Conservation (phyloP, 92 coral and sea anemone genomes). For the Zoanthus gigantus region DNA sequence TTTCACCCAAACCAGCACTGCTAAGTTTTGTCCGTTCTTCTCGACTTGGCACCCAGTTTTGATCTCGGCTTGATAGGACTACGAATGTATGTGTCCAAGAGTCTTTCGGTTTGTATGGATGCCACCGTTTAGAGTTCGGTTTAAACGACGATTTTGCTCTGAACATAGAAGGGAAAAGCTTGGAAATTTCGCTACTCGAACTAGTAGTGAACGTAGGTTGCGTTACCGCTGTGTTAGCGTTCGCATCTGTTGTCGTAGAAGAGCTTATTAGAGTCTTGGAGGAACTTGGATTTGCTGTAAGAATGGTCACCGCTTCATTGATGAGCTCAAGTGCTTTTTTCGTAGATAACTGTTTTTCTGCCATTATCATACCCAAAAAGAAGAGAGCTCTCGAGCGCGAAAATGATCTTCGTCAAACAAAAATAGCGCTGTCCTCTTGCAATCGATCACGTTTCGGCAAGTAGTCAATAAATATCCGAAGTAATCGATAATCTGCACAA, state of each 20-base stretch:
- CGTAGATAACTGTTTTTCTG: slow-evolving; percentile 2
- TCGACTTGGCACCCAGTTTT: slow-evolving; percentile 40
- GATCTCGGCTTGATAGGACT: slow-evolving; percentile 49
- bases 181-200: slow-evolving; percentile 33
- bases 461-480: neutral
- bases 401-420: too few species aligned
- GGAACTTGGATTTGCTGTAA: slow-evolving; percentile 12
- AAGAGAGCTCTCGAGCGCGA: too few species aligned
- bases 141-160: neutral
- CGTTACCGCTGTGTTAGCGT: neutral
- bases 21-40: slow-evolving; percentile 40
- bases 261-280: neutral
- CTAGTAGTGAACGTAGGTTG: neutral
- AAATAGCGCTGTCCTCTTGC: neutral
- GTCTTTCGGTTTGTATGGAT: slow-evolving; percentile 48
- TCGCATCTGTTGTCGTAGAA: slow-evolving; percentile 2
- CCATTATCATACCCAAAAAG: neutral
- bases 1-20: slow-evolving; percentile 67
- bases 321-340: slow-evolving; percentile 36
- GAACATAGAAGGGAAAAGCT: slow-evolving; percentile 26
- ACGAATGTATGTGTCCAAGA: slow-evolving; percentile 63
- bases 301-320: slow-evolving; percentile 47
- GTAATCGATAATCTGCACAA: neutral
- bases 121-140: neutral
- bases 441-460: neutral